Base-by-base conservation (phyloP, 1,140 invertebrate species). In the Micrasema longulum region DNA sequence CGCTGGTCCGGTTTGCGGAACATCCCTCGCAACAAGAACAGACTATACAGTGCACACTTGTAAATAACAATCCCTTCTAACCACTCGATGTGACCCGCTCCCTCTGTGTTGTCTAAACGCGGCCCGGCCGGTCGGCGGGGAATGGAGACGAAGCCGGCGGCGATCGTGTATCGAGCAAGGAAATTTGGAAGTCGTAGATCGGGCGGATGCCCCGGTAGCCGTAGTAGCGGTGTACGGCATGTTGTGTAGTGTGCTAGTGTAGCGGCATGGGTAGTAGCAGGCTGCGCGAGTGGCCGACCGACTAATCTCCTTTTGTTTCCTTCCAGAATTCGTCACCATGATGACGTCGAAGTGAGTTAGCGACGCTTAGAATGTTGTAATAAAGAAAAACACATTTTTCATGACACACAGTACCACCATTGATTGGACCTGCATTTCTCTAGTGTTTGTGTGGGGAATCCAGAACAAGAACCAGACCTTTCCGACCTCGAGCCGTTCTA, bases 281-380 rank as follows among this genome's bases (percentile, higher is more conserved):
- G 26, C 26, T 31, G 26, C 26, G 47, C 20, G 47, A 48, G 47
- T 48, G 11, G 7, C 26, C 26, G 7, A 2, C 26, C 26, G 11
- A 47, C 76, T 81, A 78, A 81, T 78, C 62, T 20, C 20, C 1
- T 14, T 75, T 55, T 77, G 71, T 76, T 81, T 81, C 80, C 80
- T 91, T 94, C 57, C 91, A 96, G 95, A 97, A 91, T 97, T 97
- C 89, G 95, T 97, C 88, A 97, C 95, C 88, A 97, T 97, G 95
- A 97, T 97, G 95, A 97, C 95, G 90, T 97, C 95, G 90, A 97
- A 97, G 93, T 97, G 94, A 91, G 89, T 81, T 78, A 79, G 53
- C 73, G 67, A 65, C 73, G 65, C 60, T 62, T 71, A 77, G 78
- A 70, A 76, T 83, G 84, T 84, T 76, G 83, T 85, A 83, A 84